These are phyloP conservation scores for Metaphire vulgaris DNA, from an alignment of 1,140 invertebrate genomes.

Conservation along the genomic window DNA sequence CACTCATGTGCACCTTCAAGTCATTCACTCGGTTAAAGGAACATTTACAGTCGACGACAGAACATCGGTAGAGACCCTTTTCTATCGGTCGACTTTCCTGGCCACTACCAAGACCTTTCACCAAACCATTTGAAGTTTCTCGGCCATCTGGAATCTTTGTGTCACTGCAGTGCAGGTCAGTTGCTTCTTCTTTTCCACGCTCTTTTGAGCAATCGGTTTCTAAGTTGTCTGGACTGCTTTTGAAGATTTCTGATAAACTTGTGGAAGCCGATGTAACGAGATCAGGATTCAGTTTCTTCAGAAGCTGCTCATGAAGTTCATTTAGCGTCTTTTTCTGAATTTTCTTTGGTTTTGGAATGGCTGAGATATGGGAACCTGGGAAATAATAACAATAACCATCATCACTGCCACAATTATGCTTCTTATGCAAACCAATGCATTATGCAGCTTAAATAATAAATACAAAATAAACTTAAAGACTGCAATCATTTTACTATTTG, in stretches of 20 bases:
- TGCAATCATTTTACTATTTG: too few relatives aligned
- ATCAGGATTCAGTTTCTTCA: neutral
- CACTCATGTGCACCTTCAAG: neutral
- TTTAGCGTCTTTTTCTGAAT: neutral
- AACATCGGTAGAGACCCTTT: neutral
- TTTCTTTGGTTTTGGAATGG: neutral
- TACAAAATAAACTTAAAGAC: too few relatives aligned
- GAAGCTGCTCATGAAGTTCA: neutral
- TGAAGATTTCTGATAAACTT: neutral
- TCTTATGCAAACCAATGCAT: too few relatives aligned
- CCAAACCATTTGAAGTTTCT: neutral
- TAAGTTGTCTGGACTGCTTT: neutral
- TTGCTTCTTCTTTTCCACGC: neutral
- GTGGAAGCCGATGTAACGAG: neutral
- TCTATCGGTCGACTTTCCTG: neutral
- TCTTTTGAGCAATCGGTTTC: neutral
- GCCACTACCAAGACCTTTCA: neutral
- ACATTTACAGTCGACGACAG: neutral
- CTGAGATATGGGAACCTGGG: too few relatives aligned
- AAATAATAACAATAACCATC: too few relatives aligned
- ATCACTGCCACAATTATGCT: too few relatives aligned
- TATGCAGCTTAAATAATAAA: too few relatives aligned
- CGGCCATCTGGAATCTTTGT: neutral
- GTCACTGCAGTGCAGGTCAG: neutral
- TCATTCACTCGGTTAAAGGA: neutral